A percentile compares a stretch with the other conserved stretches of the same genome.
phyloP scores from a whole-genome alignment of 1,140 invertebrate species.

The Pemphigus obesinymphae region DNA sequence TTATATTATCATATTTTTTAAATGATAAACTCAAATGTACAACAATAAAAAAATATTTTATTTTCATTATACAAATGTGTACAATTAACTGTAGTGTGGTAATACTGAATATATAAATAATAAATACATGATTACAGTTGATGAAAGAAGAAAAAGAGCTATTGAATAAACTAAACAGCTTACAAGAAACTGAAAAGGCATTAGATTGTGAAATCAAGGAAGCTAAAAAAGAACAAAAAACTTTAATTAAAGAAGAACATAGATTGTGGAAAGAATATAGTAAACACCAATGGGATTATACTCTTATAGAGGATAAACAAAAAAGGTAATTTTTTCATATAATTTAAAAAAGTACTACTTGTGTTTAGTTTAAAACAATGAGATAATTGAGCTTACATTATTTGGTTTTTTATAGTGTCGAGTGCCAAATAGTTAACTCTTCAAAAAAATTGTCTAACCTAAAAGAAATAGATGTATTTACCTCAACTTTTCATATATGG shows the following conservation, averaged over 20 bases:
- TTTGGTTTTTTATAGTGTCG: conserved; percentile 61
- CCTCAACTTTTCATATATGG: conserved; percentile 96
- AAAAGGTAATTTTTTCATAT: conserved; percentile 58
- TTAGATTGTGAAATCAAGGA: conserved; percentile 68
- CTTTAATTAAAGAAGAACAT: conserved; percentile 77
- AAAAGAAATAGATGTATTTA: conserved; percentile 88
- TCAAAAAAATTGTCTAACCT: conserved; percentile 85
- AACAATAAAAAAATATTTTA: no score
- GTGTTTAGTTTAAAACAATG: background rate
- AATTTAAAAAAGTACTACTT: background rate
- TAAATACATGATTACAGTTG: conserved; percentile 53
- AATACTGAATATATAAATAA: background rate
- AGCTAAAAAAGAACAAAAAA: conserved; percentile 69
- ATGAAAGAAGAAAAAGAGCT: conserved; percentile 71
- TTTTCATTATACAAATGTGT: no score
- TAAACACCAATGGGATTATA: conserved; percentile 75
- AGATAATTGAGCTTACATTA: background rate
- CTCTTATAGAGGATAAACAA: conserved; percentile 86
- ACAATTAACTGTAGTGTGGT: no score
- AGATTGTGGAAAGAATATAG: conserved; percentile 87
- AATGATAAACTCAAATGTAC: no score
- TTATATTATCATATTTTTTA: no score
- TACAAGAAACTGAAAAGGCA: conserved; percentile 74
- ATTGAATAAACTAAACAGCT: conserved; percentile 66
- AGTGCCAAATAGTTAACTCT: conserved; percentile 84